A percentile compares a stretch with the other conserved stretches of the same genome.
These are phyloP conservation scores for Phorcus lineatus DNA, from an alignment of 2,888 invertebrate genomes.

Conservation along the genomic window DNA sequence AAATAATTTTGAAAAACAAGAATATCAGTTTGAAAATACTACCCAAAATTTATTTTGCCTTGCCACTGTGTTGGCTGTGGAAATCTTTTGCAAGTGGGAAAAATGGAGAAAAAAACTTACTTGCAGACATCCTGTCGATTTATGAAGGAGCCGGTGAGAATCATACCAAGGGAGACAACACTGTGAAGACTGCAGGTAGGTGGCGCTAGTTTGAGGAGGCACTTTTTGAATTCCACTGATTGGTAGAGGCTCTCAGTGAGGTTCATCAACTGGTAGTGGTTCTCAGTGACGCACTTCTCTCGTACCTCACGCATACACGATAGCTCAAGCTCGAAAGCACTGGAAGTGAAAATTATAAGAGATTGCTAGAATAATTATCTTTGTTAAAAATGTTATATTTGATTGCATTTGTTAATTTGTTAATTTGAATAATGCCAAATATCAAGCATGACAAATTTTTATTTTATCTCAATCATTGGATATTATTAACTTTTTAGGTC, in stretches of 20 bases:
- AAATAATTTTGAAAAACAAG: too few relatives aligned
- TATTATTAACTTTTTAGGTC: too few relatives aligned
- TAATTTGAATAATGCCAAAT: too few relatives aligned
- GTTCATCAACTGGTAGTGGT: neutral
- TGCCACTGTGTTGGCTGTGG: too few relatives aligned
- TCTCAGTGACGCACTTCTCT: conserved; percentile 22
- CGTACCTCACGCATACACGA: conserved; percentile 20
- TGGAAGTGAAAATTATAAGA: neutral
- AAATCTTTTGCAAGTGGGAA: neutral
- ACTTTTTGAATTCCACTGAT: neutral
- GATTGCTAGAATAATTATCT: too few relatives aligned
- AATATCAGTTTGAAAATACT: too few relatives aligned
- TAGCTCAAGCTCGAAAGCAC: conserved; percentile 14
- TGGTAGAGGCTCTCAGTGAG: conserved; percentile 18
- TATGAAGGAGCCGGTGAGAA: neutral
- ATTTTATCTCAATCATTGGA: too few relatives aligned
- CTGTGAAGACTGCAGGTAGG: conserved; percentile 34
- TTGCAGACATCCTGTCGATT: conserved; percentile 25
- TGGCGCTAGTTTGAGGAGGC: conserved; percentile 16
- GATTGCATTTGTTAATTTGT: too few relatives aligned
- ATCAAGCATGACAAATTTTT: too few relatives aligned
- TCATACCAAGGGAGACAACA: conserved; percentile 13
- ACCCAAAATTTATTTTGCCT: too few relatives aligned
- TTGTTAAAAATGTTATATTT: too few relatives aligned
- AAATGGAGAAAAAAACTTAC: conserved; percentile 11